Conservation (phyloP, 2,113 vertebrate species). For the Hyaena hyaena region DNA sequence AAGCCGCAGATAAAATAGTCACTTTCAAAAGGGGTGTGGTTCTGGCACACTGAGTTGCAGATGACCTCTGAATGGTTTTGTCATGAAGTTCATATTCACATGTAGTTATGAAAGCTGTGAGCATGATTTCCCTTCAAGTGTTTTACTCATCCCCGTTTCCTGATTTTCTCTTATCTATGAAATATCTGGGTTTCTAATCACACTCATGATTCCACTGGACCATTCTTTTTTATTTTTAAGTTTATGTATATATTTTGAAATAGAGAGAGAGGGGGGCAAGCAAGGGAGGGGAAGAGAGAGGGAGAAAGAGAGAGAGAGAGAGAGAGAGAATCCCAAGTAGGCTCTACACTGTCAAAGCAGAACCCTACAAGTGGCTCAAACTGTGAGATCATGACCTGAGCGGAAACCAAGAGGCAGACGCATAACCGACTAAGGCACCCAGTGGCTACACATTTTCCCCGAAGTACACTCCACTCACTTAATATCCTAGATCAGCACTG, state of each 20-base stretch:
- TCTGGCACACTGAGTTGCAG: background rate
- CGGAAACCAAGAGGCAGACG: too few relatives aligned
- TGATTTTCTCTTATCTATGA: constrained; percentile 18
- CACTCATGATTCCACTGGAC: background rate
- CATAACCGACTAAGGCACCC: too few relatives aligned
- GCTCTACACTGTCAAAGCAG: too few relatives aligned
- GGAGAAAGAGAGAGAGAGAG: too few relatives aligned
- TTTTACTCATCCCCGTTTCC: background rate
- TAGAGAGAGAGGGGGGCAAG: too few relatives aligned
- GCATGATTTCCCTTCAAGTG: background rate
- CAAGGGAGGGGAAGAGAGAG: too few relatives aligned
- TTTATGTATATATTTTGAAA: too few relatives aligned
- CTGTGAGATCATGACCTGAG: too few relatives aligned
- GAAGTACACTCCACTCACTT: background rate
- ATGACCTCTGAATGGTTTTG: background rate
- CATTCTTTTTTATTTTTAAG: background rate
- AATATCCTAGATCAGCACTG: background rate
- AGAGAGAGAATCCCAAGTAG: too few relatives aligned
- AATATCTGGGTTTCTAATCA: background rate
- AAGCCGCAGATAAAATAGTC: background rate
- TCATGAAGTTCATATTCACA: background rate
- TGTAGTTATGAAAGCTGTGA: background rate
- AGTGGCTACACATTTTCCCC: background rate
- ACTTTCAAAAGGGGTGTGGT: background rate
- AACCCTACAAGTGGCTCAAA: too few relatives aligned